Conservation (phyloP, 2,797 vertebrate species). For the Hemibagrus guttatus region DNA sequence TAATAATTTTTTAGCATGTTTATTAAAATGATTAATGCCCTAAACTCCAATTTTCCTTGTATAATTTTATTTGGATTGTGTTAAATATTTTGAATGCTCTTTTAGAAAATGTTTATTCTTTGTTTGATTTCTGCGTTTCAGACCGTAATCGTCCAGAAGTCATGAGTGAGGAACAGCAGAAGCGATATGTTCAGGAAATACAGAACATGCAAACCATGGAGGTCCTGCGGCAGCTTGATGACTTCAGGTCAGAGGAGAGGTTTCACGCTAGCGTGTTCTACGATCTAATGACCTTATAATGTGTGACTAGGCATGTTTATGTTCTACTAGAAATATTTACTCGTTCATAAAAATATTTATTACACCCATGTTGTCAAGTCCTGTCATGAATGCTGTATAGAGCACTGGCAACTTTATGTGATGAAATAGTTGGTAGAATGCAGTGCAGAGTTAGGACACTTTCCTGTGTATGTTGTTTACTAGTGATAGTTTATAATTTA, state of each 20-base stretch:
- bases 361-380: background rate
- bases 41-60: background rate
- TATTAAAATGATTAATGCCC: background rate
- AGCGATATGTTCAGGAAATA: slow-evolving; percentile 71
- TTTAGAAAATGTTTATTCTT: background rate
- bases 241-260: slow-evolving; percentile 77
- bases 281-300: background rate
- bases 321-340: background rate
- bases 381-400: background rate
- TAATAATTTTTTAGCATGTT: background rate
- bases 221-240: slow-evolving; percentile 83
- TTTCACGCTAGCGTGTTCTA: background rate
- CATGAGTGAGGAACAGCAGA: slow-evolving; percentile 79
- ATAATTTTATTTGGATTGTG: background rate
- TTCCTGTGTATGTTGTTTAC: background rate
- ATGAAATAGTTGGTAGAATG: background rate
- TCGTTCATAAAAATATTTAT: background rate
- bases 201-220: slow-evolving; percentile 70
- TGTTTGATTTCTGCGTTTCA: slow-evolving; percentile 52
- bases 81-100: background rate
- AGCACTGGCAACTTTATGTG: background rate
- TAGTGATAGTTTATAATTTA: background rate
- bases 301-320: background rate
- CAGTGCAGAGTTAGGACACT: background rate
- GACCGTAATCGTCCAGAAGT: slow-evolving; percentile 84